These are phyloP conservation scores for Melipona quadrifasciata DNA, from an alignment of 1,140 invertebrate species.

Conservation along the genomic window DNA sequence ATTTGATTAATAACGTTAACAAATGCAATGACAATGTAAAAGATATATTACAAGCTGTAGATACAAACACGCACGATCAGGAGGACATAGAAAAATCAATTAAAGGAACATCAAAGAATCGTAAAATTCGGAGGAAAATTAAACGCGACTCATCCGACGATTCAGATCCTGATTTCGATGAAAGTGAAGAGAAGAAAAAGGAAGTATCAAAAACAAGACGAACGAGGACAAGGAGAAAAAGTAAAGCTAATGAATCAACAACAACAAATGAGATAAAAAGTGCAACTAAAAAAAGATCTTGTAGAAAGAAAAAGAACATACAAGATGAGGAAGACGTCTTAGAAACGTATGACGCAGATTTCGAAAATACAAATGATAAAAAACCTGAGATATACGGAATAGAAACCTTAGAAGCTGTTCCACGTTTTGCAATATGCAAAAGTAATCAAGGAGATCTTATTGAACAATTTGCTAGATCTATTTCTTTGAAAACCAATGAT, in stretches of 20 bases:
- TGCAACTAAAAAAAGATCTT: conserved; percentile 11
- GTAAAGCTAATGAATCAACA: not conserved
- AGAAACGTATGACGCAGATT: not conserved
- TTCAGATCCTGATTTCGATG: conserved; percentile 31
- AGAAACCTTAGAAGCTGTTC: conserved; percentile 66
- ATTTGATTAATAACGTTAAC: too few species aligned
- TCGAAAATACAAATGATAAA: conserved; percentile 15
- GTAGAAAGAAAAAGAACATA: conserved; percentile 2
- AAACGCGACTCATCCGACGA: conserved; percentile 18
- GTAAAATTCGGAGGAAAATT: not conserved
- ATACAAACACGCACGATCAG: not conserved
- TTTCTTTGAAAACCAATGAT: conserved; percentile 29
- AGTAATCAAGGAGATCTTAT: conserved; percentile 61
- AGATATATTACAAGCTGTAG: not conserved
- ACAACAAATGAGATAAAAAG: not conserved
- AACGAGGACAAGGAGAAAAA: not conserved
- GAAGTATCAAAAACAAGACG: not conserved
- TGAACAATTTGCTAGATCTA: conserved; percentile 59
- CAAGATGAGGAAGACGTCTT: not conserved
- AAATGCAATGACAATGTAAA: not conserved
- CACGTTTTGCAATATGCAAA: conserved; percentile 61
- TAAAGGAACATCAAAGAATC: not conserved
- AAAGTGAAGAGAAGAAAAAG: conserved; percentile 14
- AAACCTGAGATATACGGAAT: conserved; percentile 59
- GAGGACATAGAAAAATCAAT: not conserved